Conservation (phyloP, 2,888 invertebrate species). For the Silvanus unidentatus region DNA sequence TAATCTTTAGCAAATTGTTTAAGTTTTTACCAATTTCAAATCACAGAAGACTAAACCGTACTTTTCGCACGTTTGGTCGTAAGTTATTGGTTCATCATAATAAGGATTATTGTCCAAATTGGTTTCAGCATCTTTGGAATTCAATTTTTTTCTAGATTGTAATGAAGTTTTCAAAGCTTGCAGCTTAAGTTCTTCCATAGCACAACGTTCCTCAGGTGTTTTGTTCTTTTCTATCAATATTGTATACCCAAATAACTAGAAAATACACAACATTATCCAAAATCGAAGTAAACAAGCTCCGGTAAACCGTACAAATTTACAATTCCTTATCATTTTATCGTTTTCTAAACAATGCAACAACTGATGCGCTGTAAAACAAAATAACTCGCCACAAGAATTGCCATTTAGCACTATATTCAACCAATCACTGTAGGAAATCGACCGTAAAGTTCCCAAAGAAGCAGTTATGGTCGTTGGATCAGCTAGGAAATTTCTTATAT, state of each 20-base stretch:
- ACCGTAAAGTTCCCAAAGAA: conserved; percentile 41
- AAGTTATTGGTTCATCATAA: conserved; percentile 45
- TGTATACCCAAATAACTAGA: conserved; percentile 36
- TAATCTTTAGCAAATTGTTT: background rate
- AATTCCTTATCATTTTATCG: conserved; percentile 34
- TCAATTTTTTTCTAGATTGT: conserved; percentile 2
- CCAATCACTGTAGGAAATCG: conserved; percentile 48
- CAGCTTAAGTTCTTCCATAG: conserved; percentile 15
- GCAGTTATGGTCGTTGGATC: conserved; percentile 34
- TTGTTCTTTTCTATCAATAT: conserved; percentile 29
- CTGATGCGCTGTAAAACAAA: conserved; percentile 46
- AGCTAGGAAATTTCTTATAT: conserved; percentile 20
- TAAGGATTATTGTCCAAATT: conserved; percentile 7
- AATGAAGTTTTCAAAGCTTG: conserved; percentile 13
- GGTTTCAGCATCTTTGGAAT: conserved; percentile 6
- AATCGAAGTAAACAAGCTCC: background rate
- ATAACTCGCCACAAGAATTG: conserved; percentile 50
- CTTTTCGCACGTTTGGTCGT: conserved; percentile 45
- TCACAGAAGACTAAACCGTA: conserved; percentile 49
- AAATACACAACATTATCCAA: background rate
- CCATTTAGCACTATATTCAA: conserved; percentile 50
- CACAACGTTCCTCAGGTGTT: conserved; percentile 20
- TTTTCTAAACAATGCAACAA: conserved; percentile 35
- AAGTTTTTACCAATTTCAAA: conserved; percentile 30
- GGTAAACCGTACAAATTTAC: conserved; percentile 35